phyloP scores from a whole-genome alignment of 2,888 invertebrate genomes.

The Tetragonula carbonaria region DNA sequence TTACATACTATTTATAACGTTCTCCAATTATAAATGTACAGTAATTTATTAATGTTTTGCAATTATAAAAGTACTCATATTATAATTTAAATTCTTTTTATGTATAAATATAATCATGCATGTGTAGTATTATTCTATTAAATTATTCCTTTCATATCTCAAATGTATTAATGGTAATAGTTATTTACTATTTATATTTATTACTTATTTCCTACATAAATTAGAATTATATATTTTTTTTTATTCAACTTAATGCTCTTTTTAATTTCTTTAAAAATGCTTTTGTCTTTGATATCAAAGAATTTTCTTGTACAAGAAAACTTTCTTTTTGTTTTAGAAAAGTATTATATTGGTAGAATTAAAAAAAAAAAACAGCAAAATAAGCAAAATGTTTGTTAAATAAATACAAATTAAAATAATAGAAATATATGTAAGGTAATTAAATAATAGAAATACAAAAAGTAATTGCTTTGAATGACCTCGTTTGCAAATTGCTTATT shows the following conservation, averaged over 20 bases:
- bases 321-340: background rate
- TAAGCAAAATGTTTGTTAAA: too few relatives aligned
- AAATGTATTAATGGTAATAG: background rate
- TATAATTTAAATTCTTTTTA: background rate
- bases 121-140: background rate
- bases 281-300: background rate
- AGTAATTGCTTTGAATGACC: too few relatives aligned
- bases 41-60: background rate
- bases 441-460: too few relatives aligned
- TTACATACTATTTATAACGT: too few relatives aligned
- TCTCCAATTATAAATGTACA: too few relatives aligned
- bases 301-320: background rate
- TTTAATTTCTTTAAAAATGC: background rate
- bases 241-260: background rate
- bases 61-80: background rate
- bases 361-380: background rate
- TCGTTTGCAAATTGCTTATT: too few relatives aligned
- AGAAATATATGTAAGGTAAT: too few relatives aligned
- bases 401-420: too few relatives aligned
- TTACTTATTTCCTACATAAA: background rate
- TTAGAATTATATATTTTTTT: background rate
- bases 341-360: background rate
- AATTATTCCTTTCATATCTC: too few relatives aligned
- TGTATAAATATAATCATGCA: background rate
- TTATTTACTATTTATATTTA: background rate